These are phyloP conservation scores for Carassius carassius DNA, from an alignment of 2,113 vertebrate genomes.

Conservation along the genomic window DNA sequence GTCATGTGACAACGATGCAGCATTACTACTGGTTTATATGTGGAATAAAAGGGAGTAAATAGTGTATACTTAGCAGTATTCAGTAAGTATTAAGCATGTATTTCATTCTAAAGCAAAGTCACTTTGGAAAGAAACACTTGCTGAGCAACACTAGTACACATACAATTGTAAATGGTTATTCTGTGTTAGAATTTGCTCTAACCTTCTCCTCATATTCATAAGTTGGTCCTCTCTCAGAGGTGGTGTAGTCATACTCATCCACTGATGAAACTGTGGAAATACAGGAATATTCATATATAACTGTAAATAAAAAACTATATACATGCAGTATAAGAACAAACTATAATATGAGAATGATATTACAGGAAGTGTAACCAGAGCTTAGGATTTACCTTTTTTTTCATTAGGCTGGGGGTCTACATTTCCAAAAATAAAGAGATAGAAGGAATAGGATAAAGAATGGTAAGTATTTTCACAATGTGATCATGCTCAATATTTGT, in stretches of 20 bases:
- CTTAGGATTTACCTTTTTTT: constrained; percentile 76
- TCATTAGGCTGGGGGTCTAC: constrained; percentile 73
- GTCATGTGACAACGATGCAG: neutral
- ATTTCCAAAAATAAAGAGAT: neutral
- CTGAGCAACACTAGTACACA: neutral
- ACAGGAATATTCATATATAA: neutral
- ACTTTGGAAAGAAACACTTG: neutral
- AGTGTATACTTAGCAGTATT: neutral
- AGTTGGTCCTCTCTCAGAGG: constrained; percentile 76
- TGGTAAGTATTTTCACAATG: constrained; percentile 19
- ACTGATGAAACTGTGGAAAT: constrained; percentile 60
- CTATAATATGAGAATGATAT: neutral
- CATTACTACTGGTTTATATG: neutral
- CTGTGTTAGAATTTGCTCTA: constrained; percentile 13
- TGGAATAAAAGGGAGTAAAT: neutral
- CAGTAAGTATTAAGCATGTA: neutral
- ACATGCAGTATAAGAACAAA: neutral
- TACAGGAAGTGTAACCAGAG: neutral
- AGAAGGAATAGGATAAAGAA: neutral
- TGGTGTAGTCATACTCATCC: constrained; percentile 80
- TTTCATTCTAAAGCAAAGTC: neutral
- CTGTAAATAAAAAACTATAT: neutral
- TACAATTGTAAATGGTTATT: neutral
- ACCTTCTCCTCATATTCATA: constrained; percentile 83
- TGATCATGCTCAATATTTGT: neutral